phyloP scores from a whole-genome alignment of 2,797 vertebrate species.

The Gymnoscopelus microlampas region DNA sequence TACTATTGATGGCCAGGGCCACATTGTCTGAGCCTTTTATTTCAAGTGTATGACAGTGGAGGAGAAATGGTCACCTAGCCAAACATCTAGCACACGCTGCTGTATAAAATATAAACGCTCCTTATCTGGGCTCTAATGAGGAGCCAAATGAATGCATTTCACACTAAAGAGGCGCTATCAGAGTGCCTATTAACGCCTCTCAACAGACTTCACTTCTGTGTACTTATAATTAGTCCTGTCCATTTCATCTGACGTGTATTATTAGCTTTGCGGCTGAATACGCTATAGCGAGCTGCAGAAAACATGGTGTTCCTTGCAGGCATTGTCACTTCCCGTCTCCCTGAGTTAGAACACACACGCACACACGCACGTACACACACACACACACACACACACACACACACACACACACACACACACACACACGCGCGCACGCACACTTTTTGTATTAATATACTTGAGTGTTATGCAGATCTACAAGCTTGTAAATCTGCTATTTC shows the following conservation, averaged over 20 bases:
- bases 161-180: slow-evolving; percentile 39
- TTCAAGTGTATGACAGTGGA: slow-evolving; percentile 24
- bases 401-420: no score
- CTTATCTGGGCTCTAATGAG: slow-evolving; percentile 52
- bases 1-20: slow-evolving; percentile 44
- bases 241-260: slow-evolving; percentile 51
- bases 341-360: no score
- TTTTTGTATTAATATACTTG: no score
- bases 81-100: slow-evolving; percentile 1
- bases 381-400: no score
- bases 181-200: slow-evolving; percentile 43
- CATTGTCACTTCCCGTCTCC: no score
- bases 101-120: neutral
- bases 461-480: no score
- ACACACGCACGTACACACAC: no score
- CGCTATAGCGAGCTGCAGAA: neutral
- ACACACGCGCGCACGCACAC: no score
- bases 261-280: slow-evolving; percentile 36
- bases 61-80: slow-evolving; percentile 4
- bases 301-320: neutral
- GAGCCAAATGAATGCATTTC: slow-evolving; percentile 40
- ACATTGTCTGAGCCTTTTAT: slow-evolving; percentile 23
- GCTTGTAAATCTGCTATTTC: no score
- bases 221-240: slow-evolving; percentile 57
- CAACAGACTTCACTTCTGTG: slow-evolving; percentile 40